phyloP scores from a whole-genome alignment of 2,888 invertebrate genomes.

The Apantesis nais region DNA sequence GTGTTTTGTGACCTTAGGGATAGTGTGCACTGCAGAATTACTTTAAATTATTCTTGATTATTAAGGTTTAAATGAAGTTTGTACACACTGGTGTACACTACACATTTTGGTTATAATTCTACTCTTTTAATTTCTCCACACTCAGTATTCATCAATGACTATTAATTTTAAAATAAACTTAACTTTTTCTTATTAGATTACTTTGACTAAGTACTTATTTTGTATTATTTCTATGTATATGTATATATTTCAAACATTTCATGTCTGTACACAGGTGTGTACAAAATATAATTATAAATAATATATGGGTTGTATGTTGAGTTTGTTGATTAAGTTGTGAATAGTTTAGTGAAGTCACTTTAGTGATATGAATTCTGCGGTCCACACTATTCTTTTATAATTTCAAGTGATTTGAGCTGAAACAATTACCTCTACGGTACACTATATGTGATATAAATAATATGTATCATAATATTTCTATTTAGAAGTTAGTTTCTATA shows the following conservation, averaged over 20 bases:
- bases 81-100: conserved; percentile 1
- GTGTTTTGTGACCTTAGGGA: conserved; percentile 1
- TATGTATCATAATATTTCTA: conserved; percentile 32
- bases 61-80: neutral
- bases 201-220: neutral
- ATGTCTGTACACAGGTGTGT: neutral
- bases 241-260: too few species aligned
- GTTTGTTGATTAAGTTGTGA: conserved; percentile 4
- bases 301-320: neutral
- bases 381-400: conserved; percentile 19
- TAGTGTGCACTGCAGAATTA: conserved; percentile 12
- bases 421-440: conserved; percentile 57
- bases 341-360: neutral
- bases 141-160: neutral
- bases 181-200: neutral
- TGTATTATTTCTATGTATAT: neutral
- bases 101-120: neutral
- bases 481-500: conserved; percentile 16
- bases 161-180: neutral
- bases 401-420: conserved; percentile 47
- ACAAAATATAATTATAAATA: conserved; percentile 1
- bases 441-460: conserved; percentile 53
- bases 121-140: too few species aligned
- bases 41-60: neutral
- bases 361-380: conserved; percentile 19